Evolutionary conservation across 1,140 invertebrate genomes (phyloP).

Genomic region (Agrypnia vestita): DNA sequence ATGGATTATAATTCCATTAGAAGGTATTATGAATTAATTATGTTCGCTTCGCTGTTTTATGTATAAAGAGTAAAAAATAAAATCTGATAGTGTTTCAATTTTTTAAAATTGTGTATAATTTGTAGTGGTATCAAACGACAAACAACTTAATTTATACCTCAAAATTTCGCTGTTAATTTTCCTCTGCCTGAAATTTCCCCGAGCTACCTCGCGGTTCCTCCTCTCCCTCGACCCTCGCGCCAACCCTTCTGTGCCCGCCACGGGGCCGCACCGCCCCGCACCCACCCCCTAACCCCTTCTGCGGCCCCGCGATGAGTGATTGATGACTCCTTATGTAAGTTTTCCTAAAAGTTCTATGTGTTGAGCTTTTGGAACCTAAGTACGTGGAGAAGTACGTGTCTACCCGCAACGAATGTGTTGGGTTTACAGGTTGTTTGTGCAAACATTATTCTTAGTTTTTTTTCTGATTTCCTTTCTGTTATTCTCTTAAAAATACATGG

Average conservation of each 20-base stretch:
- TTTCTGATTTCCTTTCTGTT: too few species aligned
- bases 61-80: too few species aligned
- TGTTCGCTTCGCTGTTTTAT: too few species aligned
- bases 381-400: slow-evolving; percentile 49
- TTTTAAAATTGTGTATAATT: too few species aligned
- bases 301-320: slow-evolving; percentile 55
- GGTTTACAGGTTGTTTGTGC: slow-evolving; percentile 17
- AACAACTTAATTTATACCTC: too few species aligned
- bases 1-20: too few species aligned
- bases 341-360: slow-evolving; percentile 53
- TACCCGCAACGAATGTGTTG: slow-evolving; percentile 44
- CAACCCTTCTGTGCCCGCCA: slow-evolving; percentile 26
- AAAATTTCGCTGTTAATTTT: slow-evolving; percentile 19
- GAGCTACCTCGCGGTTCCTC: background rate
- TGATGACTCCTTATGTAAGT: slow-evolving; percentile 61
- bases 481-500: too few species aligned
- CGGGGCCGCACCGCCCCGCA: slow-evolving; percentile 17
- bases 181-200: slow-evolving; percentile 22
- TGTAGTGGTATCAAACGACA: too few species aligned
- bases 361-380: slow-evolving; percentile 43
- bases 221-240: background rate
- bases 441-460: background rate
- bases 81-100: too few species aligned
- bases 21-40: too few species aligned
- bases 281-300: slow-evolving; percentile 18